These are phyloP conservation scores for Nyctereutes procyonoides DNA, from an alignment of 2,113 vertebrate species.

Conservation along the genomic window DNA sequence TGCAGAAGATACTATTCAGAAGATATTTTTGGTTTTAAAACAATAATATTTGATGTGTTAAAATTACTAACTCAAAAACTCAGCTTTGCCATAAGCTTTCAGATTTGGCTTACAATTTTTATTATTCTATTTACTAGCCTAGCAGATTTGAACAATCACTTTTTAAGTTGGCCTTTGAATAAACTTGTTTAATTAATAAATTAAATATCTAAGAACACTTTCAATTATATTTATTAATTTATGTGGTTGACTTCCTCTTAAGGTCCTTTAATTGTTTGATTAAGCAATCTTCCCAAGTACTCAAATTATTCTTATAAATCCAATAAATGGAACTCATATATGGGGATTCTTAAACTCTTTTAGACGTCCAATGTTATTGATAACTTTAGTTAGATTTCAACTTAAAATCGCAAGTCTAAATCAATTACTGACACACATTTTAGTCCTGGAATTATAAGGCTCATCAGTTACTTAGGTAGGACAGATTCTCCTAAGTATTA, in stretches of 20 bases:
- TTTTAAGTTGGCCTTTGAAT: not conserved
- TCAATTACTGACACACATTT: not conserved
- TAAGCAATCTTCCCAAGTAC: not conserved
- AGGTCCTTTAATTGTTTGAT: not conserved
- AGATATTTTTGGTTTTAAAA: constrained; percentile 16
- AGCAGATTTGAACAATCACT: not conserved
- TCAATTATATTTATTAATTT: constrained; percentile 24
- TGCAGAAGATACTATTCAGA: not conserved
- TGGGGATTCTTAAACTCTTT: not conserved
- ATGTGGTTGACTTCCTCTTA: not conserved
- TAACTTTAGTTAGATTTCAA: constrained; percentile 4
- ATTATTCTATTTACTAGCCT: not conserved
- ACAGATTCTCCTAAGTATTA: constrained; percentile 1
- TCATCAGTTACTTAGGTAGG: not conserved
- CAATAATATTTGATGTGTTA: not conserved
- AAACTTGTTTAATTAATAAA: not conserved
- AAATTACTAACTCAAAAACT: not conserved
- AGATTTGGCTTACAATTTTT: not conserved
- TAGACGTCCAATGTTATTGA: not conserved
- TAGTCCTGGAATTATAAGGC: constrained; percentile 16
- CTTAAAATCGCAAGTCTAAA: constrained; percentile 24
- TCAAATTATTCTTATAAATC: constrained; percentile 28
- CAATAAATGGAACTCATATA: not conserved
- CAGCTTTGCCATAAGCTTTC: not conserved
- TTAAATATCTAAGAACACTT: constrained; percentile 33